These are phyloP conservation scores for Enteromius afrohamiltoni DNA, from an alignment of 2,797 vertebrate species.

Conservation along the genomic window DNA sequence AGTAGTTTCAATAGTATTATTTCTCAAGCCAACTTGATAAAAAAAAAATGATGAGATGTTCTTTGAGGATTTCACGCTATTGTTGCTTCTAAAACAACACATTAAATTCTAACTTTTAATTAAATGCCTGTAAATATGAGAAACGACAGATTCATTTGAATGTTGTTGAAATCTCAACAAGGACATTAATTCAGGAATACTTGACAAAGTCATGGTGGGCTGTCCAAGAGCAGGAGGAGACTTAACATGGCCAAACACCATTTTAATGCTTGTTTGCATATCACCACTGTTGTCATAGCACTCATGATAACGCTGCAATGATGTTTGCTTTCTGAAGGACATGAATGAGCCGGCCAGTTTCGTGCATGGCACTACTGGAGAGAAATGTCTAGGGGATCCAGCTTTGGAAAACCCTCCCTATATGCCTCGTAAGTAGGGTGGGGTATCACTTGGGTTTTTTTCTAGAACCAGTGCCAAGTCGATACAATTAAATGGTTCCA, in stretches of 20 bases:
- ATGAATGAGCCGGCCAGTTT: constrained; percentile 95
- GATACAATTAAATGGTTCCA: too few species aligned
- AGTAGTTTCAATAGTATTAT: too few species aligned
- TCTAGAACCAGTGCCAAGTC: too few species aligned
- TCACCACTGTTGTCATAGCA: neutral
- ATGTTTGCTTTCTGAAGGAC: constrained; percentile 75
- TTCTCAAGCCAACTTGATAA: too few species aligned
- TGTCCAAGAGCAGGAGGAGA: neutral
- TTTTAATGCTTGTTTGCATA: neutral
- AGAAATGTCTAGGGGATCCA: constrained; percentile 66
- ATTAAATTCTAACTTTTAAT: neutral
- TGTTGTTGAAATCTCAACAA: neutral
- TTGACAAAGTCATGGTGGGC: neutral
- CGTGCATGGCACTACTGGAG: constrained; percentile 82
- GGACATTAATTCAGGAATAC: neutral
- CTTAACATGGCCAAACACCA: neutral
- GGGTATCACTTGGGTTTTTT: too few species aligned
- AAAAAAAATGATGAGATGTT: neutral
- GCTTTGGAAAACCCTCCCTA: constrained; percentile 82
- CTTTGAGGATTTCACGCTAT: neutral
- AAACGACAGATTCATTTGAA: neutral
- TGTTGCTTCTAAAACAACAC: neutral
- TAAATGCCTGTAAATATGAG: neutral
- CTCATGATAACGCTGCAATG: neutral
- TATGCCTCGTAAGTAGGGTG: constrained; percentile 83